Evolutionary conservation across 2,888 invertebrate species (phyloP), one percentile per base, ranked within the genome.

Genomic region (Diadromus collaris): DNA sequence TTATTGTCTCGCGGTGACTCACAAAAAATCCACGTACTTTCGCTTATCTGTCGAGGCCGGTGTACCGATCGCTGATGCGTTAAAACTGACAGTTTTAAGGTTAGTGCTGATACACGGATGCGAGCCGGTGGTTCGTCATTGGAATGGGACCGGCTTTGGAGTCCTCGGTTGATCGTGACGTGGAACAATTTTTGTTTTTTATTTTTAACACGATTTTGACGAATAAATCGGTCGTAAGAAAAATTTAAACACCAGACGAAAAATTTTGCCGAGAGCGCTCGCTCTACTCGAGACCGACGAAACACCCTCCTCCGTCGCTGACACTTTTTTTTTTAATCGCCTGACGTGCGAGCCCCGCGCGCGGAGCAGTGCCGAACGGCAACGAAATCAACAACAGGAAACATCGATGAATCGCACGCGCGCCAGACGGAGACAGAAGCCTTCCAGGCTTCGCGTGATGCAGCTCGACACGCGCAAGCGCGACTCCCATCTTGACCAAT

Each of bases 361-460:
- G 61, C 54, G 16, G 16, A 41, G 38, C 58, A 41, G 29, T 70
- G 54, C 60, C 44, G 54, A 63, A 29, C 63, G 41, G 38, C 10
- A 32, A 58, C 63, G 64, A 73, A 73, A 64, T 68, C 67, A 73
- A 67, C 44, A 63, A 60, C 70, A 65, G 58, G 60, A 65, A 74
- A 70, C 58, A 70, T 16, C 46, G 64, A 60, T n/a, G 27, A 27
- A 21, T 27, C 6, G 46, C 58, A 2, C 4, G 9, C 29, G 19
- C 19, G 29, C 6, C 21, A 21, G 41, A 60, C 38, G 38, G 24
- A 67, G 73, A 74, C 27, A 24, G 48, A 74, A n/a, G 16, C n/a
- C 34, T 44, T 16, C 34, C 24, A 32, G 32, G 21, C 41, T 6
- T 24, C 16, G 60, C 46, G 70, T 29, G 58, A 60, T 46, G 48